These are phyloP conservation scores for Sarcophaga carnaria DNA, from an alignment of 2,888 invertebrate genomes.

Conservation along the genomic window DNA sequence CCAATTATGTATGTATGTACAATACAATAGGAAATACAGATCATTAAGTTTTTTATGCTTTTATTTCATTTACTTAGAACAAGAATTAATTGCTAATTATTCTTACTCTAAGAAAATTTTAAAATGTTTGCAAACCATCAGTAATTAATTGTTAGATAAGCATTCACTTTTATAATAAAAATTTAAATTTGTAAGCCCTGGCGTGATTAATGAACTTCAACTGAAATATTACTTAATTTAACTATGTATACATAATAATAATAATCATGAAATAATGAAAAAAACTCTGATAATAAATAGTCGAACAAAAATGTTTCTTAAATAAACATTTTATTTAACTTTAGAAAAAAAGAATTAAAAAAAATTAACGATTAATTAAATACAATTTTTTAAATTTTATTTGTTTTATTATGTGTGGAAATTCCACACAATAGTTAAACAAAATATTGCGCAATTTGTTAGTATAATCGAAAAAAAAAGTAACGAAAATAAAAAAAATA, in stretches of 20 bases:
- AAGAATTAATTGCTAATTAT: no score
- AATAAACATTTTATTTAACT: background rate
- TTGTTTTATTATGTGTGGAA: conserved; percentile 48
- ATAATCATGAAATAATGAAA: background rate
- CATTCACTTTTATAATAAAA: background rate
- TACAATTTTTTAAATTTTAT: background rate
- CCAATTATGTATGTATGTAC: no score
- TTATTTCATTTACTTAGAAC: no score
- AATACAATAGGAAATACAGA: no score
- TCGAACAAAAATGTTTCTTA: conserved; percentile 15
- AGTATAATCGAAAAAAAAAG: background rate
- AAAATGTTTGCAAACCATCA: background rate
- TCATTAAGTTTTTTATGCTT: no score
- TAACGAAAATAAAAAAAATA: background rate
- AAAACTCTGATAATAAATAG: conserved; percentile 42
- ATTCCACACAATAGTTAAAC: background rate
- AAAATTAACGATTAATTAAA: conserved; percentile 55
- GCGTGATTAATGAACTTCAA: background rate
- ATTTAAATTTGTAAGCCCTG: background rate
- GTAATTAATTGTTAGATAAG: background rate
- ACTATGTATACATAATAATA: background rate
- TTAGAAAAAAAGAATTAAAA: background rate
- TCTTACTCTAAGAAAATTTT: background rate
- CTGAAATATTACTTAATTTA: background rate
- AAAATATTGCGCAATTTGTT: conserved; percentile 44